phyloP scores from a whole-genome alignment of 2,113 vertebrate species.

The Xiphorhynchus elegans region DNA sequence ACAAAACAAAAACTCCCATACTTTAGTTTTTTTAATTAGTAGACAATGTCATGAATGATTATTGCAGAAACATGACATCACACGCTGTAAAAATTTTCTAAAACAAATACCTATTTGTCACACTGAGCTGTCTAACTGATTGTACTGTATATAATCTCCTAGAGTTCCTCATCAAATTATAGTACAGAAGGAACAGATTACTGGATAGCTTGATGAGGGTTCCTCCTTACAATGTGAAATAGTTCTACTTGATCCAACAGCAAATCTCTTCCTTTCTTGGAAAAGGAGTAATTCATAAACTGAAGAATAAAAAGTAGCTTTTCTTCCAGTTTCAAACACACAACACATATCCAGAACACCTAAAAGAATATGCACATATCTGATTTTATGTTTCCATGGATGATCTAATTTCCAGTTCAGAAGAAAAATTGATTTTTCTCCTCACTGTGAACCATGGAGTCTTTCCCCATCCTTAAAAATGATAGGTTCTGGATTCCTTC shows the following conservation, averaged over 20 bases:
- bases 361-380: not conserved
- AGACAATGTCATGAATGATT: not conserved
- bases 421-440: not conserved
- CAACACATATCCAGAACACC: not conserved
- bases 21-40: not conserved
- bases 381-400: not conserved
- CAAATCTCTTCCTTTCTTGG: constrained; percentile 11
- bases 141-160: constrained; percentile 40
- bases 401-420: not conserved
- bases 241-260: not conserved
- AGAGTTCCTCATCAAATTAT: not conserved
- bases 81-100: not conserved
- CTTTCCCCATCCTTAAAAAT: not conserved
- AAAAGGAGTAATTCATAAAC: not conserved
- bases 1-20: not conserved
- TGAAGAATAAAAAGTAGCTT: not conserved
- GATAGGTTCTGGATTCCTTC: not conserved
- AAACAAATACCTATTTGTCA: not conserved
- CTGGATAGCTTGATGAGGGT: not conserved
- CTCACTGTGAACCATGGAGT: not conserved
- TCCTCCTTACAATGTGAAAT: not conserved
- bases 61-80: not conserved
- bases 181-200: constrained; percentile 28
- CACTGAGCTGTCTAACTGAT: not conserved
- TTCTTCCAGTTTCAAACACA: not conserved